Percentiles rank a stretch among this genome's conserved stretches.
phyloP scores from a whole-genome alignment of 2,888 invertebrate genomes.

The Byasa hedistus region DNA sequence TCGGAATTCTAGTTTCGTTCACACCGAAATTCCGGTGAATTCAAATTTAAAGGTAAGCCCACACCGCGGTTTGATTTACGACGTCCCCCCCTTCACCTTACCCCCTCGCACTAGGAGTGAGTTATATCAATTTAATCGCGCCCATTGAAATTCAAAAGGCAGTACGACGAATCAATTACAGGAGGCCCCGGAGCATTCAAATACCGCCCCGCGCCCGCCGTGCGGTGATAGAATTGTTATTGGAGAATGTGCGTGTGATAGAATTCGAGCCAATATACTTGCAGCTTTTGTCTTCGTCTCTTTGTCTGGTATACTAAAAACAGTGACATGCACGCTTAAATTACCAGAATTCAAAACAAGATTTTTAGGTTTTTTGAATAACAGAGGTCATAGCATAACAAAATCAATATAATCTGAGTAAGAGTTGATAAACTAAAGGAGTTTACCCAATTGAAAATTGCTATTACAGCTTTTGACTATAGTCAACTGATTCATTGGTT shows the following conservation, averaged over 20 bases:
- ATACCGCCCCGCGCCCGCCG: slow-evolving; percentile 54
- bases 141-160: slow-evolving; percentile 75
- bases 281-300: too few species aligned
- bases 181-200: slow-evolving; percentile 59
- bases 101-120: slow-evolving; percentile 41
- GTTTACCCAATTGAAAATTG: too few species aligned
- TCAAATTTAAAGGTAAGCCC: slow-evolving; percentile 22
- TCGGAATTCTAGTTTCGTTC: too few species aligned
- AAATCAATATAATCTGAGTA: too few species aligned
- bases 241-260: slow-evolving; percentile 76
- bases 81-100: slow-evolving; percentile 28
- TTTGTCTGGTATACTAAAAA: too few species aligned
- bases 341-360: too few species aligned
- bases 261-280: slow-evolving; percentile 66
- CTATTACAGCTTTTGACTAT: too few species aligned
- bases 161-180: slow-evolving; percentile 71
- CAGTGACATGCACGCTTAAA: too few species aligned
- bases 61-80: slow-evolving; percentile 50
- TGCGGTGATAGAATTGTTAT: slow-evolving; percentile 71
- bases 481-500: too few species aligned
- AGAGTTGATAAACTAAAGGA: too few species aligned
- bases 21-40: slow-evolving; percentile 4
- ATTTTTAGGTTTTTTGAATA: too few species aligned
- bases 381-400: too few species aligned
- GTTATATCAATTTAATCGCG: slow-evolving; percentile 76